phyloP scores from a whole-genome alignment of 2,888 invertebrate species.

The Clistopyga incitator region DNA sequence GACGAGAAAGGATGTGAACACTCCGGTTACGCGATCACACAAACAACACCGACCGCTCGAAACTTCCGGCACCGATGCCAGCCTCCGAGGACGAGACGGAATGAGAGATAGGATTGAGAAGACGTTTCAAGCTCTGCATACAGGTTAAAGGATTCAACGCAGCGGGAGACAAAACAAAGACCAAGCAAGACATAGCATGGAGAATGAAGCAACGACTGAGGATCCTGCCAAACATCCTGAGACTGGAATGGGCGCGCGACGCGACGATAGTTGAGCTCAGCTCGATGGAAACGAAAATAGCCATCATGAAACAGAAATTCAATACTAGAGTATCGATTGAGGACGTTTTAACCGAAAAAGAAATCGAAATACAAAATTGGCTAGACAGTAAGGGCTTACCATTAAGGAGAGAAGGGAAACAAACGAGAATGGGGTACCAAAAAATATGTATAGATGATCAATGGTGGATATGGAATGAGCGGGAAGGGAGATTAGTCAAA shows the following conservation, averaged over 20 bases:
- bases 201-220: neutral
- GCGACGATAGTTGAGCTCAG: neutral
- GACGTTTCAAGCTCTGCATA: too few relatives aligned
- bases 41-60: too few relatives aligned
- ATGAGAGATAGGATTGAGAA: too few relatives aligned
- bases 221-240: neutral
- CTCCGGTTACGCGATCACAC: too few relatives aligned
- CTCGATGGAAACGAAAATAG: constrained; percentile 9
- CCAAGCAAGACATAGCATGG: constrained; percentile 4
- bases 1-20: too few relatives aligned
- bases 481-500: constrained; percentile 5
- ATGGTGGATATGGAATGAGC: constrained; percentile 35
- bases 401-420: neutral
- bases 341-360: neutral
- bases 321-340: constrained; percentile 3
- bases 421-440: neutral
- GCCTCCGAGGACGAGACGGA: too few relatives aligned
- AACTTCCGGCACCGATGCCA: too few relatives aligned
- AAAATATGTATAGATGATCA: constrained; percentile 33
- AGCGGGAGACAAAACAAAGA: neutral
- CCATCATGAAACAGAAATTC: constrained; percentile 11
- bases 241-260: neutral
- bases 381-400: too few relatives aligned
- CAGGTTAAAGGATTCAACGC: constrained; percentile 2
- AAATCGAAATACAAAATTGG: constrained; percentile 3